Evolutionary conservation across 2,797 vertebrate genomes (phyloP).

Genomic region (Sebastes wilsoni): DNA sequence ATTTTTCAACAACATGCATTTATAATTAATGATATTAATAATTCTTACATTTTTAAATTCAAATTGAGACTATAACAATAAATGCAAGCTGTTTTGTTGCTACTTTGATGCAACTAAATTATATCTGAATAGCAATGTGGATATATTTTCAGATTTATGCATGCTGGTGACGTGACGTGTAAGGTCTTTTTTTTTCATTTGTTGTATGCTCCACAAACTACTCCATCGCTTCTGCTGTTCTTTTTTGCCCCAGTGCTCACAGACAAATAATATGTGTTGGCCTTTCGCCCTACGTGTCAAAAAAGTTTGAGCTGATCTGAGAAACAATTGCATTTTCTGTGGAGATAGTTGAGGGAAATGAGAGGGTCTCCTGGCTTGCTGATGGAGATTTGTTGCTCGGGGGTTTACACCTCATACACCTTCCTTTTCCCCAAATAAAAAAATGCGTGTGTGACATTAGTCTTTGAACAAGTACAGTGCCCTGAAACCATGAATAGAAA

Average conservation of each 20-base stretch:
- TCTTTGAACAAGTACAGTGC: constrained; percentile 70
- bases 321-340: constrained; percentile 58
- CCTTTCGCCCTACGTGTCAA: constrained; percentile 61
- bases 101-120: neutral
- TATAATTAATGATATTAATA: neutral
- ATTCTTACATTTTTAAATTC: neutral
- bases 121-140: neutral
- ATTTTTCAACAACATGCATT: neutral
- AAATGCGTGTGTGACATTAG: constrained; percentile 75
- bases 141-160: constrained; percentile 25
- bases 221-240: constrained; percentile 34
- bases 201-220: constrained; percentile 22
- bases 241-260: constrained; percentile 57
- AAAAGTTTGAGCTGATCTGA: constrained; percentile 59
- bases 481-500: constrained; percentile 78
- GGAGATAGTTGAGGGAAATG: constrained; percentile 62
- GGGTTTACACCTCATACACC: constrained; percentile 57
- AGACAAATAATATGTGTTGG: constrained; percentile 56
- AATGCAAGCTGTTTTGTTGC: neutral
- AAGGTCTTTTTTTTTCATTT: neutral
- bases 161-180: constrained; percentile 5
- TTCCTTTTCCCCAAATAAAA: constrained; percentile 25
- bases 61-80: neutral
- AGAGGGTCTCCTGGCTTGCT: constrained; percentile 41
- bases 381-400: constrained; percentile 68